phyloP scores from a whole-genome alignment of 2,888 invertebrate genomes.

The Catocala sponsa region DNA sequence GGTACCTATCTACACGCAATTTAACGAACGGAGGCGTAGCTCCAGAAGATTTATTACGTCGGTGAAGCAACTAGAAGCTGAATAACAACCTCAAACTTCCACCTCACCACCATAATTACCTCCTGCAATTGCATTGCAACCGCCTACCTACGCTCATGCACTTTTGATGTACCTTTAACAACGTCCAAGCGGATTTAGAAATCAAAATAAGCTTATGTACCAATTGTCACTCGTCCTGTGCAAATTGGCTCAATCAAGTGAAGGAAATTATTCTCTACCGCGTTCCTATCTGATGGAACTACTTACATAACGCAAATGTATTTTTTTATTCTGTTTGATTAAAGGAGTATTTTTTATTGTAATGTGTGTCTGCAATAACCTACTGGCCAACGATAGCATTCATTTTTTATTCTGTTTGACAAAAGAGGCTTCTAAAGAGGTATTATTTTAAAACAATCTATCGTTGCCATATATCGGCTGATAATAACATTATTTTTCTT shows the following conservation, averaged over 20 bases:
- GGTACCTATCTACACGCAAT: no score
- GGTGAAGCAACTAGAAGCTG: no score
- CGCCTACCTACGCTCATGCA: background rate
- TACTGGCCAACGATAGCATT: no score
- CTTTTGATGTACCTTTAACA: background rate
- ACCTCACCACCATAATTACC: background rate
- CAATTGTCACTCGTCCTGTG: constrained; percentile 22
- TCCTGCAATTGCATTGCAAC: background rate
- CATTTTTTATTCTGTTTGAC: no score
- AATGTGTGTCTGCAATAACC: background rate
- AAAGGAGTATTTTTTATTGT: background rate
- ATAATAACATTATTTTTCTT: no score
- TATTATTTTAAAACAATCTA: no score
- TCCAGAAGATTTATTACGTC: no score
- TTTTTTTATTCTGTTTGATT: background rate
- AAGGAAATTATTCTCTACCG: constrained; percentile 39
- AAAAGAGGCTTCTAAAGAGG: no score
- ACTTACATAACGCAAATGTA: constrained; percentile 21
- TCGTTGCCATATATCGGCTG: no score
- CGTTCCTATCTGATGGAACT: constrained; percentile 23
- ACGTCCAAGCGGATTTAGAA: constrained; percentile 14
- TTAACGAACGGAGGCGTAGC: no score
- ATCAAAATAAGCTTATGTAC: constrained; percentile 10
- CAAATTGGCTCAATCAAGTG: constrained; percentile 24
- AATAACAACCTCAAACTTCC: no score